These are phyloP conservation scores for Eudasyphora cyanicolor DNA, from an alignment of 2,888 invertebrate genomes.

Conservation along the genomic window DNA sequence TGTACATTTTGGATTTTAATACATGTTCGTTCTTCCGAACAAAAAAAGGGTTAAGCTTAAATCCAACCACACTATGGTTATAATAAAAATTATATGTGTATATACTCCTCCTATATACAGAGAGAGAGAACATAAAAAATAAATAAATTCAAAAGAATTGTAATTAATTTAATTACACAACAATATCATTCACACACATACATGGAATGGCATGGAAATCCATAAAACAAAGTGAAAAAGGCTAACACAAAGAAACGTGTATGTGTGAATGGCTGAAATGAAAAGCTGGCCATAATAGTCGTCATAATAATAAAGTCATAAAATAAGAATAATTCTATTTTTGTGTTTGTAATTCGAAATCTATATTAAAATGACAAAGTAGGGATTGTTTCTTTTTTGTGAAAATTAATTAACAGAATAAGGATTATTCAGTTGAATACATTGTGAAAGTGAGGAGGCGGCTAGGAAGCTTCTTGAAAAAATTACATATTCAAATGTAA, in stretches of 20 bases:
- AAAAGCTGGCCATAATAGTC: background rate
- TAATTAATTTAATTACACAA: conserved; percentile 55
- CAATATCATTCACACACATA: conserved; percentile 24
- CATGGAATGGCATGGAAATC: background rate
- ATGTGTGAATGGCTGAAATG: background rate
- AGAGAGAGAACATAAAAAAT: conserved; percentile 15
- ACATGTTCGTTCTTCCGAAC: background rate
- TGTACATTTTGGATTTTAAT: background rate
- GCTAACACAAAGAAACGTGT: background rate
- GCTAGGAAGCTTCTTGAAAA: too few species aligned
- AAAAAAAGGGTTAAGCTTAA: conserved; percentile 50
- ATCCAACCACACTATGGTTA: conserved; percentile 30
- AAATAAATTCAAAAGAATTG: conserved; percentile 47
- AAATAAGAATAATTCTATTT: background rate
- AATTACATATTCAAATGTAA: too few species aligned
- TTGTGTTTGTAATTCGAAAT: background rate
- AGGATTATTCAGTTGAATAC: background rate
- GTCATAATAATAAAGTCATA: background rate
- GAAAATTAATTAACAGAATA: background rate
- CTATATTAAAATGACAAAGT: background rate
- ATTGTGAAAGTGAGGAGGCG: too few species aligned
- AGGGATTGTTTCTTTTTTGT: background rate
- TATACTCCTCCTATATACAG: too few species aligned
- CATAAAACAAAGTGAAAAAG: background rate
- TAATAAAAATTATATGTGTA: conserved; percentile 5